Percentiles rank a stretch among this genome's conserved stretches.
These are phyloP conservation scores for Acromyrmex charruanus DNA, from an alignment of 1,140 invertebrate species.

Conservation along the genomic window DNA sequence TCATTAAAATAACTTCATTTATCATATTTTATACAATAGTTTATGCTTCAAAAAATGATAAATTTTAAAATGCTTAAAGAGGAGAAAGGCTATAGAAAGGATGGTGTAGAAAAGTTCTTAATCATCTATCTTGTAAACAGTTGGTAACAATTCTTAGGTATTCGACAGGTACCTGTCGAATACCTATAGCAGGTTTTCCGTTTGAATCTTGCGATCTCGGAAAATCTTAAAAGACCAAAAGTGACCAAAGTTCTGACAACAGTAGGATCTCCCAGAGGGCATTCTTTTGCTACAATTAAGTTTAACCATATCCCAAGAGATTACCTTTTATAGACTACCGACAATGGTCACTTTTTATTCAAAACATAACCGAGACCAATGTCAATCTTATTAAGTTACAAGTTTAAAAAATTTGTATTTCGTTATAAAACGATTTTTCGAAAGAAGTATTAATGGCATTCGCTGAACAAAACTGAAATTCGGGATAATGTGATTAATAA, in stretches of 20 bases:
- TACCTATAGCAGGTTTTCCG: constrained; percentile 2
- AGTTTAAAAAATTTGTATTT: background rate
- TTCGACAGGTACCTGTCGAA: constrained; percentile 38
- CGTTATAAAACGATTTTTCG: background rate
- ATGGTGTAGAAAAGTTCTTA: too few relatives aligned
- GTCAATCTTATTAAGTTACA: background rate
- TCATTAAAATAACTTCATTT: background rate
- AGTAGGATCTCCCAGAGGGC: constrained; percentile 65
- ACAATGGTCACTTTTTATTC: background rate
- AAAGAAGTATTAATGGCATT: background rate
- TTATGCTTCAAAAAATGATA: background rate
- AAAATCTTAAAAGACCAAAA: constrained; percentile 36
- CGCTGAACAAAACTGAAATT: background rate
- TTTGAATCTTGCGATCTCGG: constrained; percentile 41
- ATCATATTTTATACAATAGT: background rate
- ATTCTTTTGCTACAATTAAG: constrained; percentile 78
- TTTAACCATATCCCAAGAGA: constrained; percentile 58
- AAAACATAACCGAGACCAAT: constrained; percentile 5
- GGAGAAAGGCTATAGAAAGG: too few relatives aligned
- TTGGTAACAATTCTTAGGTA: too few relatives aligned
- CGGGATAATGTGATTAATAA: too few relatives aligned
- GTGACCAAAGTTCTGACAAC: constrained; percentile 72
- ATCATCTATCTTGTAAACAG: too few relatives aligned
- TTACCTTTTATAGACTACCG: constrained; percentile 66
- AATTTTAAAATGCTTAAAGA: background rate